These are phyloP conservation scores for Eupithecia abbreviata DNA, from an alignment of 2,888 invertebrate species.

Conservation along the genomic window DNA sequence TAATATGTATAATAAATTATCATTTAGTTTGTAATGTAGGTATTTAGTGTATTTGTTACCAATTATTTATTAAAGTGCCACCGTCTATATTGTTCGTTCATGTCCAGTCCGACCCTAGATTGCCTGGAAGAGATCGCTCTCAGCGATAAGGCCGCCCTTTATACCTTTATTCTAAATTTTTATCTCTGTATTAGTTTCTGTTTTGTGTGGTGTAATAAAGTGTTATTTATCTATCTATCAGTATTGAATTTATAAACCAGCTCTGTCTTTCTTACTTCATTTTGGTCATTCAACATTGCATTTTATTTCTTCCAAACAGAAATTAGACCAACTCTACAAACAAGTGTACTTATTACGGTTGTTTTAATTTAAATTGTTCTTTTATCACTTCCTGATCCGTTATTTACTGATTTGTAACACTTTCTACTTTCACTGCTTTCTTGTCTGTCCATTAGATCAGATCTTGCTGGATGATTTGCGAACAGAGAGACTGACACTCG, in stretches of 20 bases:
- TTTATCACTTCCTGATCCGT: neutral
- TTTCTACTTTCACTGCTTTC: conserved; percentile 28
- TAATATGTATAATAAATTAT: too few species aligned
- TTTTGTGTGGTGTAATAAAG: too few species aligned
- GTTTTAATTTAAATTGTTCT: conserved; percentile 11
- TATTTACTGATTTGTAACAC: conserved; percentile 14
- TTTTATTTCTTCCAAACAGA: neutral
- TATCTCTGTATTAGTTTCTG: too few species aligned
- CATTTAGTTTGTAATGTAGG: too few species aligned
- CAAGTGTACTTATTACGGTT: conserved; percentile 3
- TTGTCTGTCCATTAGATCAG: conserved; percentile 7
- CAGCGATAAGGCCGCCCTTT: too few species aligned
- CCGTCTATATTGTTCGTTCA: too few species aligned
- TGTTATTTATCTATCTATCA: too few species aligned
- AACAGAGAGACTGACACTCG: neutral
- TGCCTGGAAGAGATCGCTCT: too few species aligned
- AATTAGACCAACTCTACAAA: neutral
- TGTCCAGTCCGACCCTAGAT: too few species aligned
- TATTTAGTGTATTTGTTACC: too few species aligned
- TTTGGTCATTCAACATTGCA: neutral
- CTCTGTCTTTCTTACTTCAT: neutral
- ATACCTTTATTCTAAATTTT: too few species aligned
- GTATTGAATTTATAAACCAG: neutral
- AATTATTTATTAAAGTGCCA: too few species aligned
- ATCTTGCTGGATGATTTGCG: neutral